These are phyloP conservation scores for Apoderus coryli DNA, from an alignment of 2,888 invertebrate species.

Conservation along the genomic window DNA sequence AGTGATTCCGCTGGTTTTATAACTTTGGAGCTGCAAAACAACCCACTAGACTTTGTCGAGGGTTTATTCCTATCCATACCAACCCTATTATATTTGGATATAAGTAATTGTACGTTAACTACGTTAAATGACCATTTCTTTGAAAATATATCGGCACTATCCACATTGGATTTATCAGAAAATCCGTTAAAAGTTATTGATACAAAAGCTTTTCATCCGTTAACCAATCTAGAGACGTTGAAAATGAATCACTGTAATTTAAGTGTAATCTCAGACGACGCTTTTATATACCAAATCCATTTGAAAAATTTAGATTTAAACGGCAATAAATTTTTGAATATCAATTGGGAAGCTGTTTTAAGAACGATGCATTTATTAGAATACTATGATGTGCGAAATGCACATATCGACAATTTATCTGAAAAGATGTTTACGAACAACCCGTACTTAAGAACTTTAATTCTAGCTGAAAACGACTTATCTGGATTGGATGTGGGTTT, in stretches of 20 bases:
- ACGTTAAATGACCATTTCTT: slow-evolving; percentile 48
- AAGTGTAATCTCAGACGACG: slow-evolving; percentile 38
- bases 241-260: slow-evolving; percentile 52
- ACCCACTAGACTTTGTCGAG: slow-evolving; percentile 45
- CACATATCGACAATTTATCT: slow-evolving; percentile 43
- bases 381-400: slow-evolving; percentile 46
- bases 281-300: slow-evolving; percentile 43
- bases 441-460: slow-evolving; percentile 45
- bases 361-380: slow-evolving; percentile 45
- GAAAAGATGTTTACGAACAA: slow-evolving; percentile 51
- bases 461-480: slow-evolving; percentile 50
- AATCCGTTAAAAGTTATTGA: slow-evolving; percentile 47
- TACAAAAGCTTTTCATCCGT: slow-evolving; percentile 43
- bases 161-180: slow-evolving; percentile 52
- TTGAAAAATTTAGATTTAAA: slow-evolving; percentile 49
- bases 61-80: slow-evolving; percentile 50
- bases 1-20: slow-evolving; percentile 55
- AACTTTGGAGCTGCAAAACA: slow-evolving; percentile 54
- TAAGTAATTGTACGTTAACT: slow-evolving; percentile 47
- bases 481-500: slow-evolving; percentile 47
- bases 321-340: slow-evolving; percentile 40
- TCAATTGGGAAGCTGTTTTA: slow-evolving; percentile 48
- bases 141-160: slow-evolving; percentile 48
- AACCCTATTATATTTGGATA: slow-evolving; percentile 51
- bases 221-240: slow-evolving; percentile 49